Evolutionary conservation across 2,888 invertebrate species (phyloP).

Genomic region (Allygus modestus): DNA sequence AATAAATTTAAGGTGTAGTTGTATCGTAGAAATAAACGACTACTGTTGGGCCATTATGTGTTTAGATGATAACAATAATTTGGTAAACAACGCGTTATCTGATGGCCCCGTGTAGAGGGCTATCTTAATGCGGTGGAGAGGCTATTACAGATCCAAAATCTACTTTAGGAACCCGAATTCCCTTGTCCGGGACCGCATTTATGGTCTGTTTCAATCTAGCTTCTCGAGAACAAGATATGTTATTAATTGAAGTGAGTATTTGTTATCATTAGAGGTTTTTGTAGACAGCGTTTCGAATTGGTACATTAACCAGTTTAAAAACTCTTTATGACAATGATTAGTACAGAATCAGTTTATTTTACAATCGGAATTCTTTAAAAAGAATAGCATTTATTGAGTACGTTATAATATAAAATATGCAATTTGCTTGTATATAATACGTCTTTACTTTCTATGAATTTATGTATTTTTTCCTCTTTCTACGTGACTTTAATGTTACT

Average conservation of each 20-base stretch:
- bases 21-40: constrained; percentile 5
- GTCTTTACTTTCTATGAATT: no score
- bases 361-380: no score
- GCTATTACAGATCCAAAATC: constrained; percentile 54
- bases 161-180: constrained; percentile 35
- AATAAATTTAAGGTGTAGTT: neutral
- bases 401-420: no score
- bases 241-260: constrained; percentile 1
- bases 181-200: constrained; percentile 16
- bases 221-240: neutral
- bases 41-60: constrained; percentile 31
- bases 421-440: no score
- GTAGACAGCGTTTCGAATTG: neutral
- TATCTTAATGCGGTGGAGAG: constrained; percentile 41
- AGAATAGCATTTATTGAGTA: no score
- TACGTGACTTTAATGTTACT: no score
- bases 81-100: constrained; percentile 25
- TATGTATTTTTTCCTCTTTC: no score
- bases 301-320: no score
- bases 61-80: constrained; percentile 52
- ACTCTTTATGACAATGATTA: no score
- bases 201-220: constrained; percentile 29
- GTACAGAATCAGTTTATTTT: no score
- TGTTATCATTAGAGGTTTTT: constrained; percentile 8
- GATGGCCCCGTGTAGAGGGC: constrained; percentile 23